Conservation (phyloP, 2,888 invertebrate genomes). For the Criorhina ranunculi region DNA sequence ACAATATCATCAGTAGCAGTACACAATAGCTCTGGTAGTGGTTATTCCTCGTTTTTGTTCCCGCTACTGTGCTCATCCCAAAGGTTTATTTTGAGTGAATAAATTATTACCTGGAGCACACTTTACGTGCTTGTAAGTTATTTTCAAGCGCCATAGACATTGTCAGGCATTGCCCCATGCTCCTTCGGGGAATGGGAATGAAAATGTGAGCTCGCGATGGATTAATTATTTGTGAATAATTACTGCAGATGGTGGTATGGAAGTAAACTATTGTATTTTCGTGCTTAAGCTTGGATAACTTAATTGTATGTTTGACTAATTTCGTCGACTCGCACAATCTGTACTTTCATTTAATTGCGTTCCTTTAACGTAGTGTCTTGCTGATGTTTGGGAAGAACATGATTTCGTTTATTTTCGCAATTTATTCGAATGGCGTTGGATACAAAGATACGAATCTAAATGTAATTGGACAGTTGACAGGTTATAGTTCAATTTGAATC, state of each 20-base stretch:
- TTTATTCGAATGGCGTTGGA: neutral
- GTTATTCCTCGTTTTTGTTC: constrained; percentile 16
- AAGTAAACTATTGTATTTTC: constrained; percentile 54
- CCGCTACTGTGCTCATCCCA: constrained; percentile 11
- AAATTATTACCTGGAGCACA: constrained; percentile 69
- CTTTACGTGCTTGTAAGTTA: constrained; percentile 69
- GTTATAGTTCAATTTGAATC: neutral
- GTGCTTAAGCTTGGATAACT: constrained; percentile 36
- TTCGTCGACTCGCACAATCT: constrained; percentile 10
- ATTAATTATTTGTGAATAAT: constrained; percentile 76
- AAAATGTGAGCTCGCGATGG: constrained; percentile 41
- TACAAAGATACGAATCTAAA: constrained; percentile 21
- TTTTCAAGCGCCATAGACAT: constrained; percentile 61
- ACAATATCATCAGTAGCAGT: constrained; percentile 47
- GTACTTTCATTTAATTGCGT: constrained; percentile 1
- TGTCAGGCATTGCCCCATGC: constrained; percentile 66
- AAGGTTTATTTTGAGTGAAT: constrained; percentile 67
- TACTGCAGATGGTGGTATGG: constrained; percentile 65
- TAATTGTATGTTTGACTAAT: constrained; percentile 49
- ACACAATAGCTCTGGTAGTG: constrained; percentile 42
- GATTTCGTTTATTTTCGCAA: neutral
- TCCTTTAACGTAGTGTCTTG: neutral
- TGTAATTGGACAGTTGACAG: constrained; percentile 23
- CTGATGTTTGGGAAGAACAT: neutral
- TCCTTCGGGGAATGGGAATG: constrained; percentile 38